A percentile compares a stretch with the other conserved stretches of the same genome.
phyloP scores from a whole-genome alignment of 2,888 invertebrate genomes.

The Polymixis lichenea region DNA sequence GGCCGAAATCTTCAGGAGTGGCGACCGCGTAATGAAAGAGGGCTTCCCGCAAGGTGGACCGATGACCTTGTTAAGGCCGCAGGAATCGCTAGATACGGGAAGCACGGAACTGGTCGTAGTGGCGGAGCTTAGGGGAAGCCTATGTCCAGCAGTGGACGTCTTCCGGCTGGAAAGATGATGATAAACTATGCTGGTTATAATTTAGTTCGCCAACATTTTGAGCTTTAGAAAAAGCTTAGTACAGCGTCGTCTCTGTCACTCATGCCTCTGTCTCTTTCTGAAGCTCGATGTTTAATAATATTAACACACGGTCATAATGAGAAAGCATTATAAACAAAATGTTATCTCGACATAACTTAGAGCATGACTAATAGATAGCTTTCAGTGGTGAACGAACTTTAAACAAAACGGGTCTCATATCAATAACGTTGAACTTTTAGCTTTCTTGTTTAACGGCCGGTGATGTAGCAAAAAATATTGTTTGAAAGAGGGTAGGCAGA shows the following conservation, averaged over 20 bases:
- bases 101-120: too few species aligned
- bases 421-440: conserved; percentile 59
- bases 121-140: too few species aligned
- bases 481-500: not conserved
- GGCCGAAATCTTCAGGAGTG: too few species aligned
- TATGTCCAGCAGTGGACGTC: too few species aligned
- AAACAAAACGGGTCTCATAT: conserved; percentile 38
- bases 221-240: not conserved
- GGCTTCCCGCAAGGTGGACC: too few species aligned
- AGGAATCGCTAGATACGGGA: too few species aligned
- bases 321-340: not conserved
- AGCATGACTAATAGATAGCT: conserved; percentile 40
- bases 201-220: too few species aligned
- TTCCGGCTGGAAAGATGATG: too few species aligned
- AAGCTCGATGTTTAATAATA: not conserved
- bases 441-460: conserved; percentile 12
- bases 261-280: not conserved
- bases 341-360: conserved; percentile 33
- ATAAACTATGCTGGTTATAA: too few species aligned
- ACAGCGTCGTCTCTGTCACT: not conserved
- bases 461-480: conserved; percentile 48
- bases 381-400: conserved; percentile 9
- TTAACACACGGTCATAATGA: not conserved
- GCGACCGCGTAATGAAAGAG: too few species aligned
- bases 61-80: too few species aligned